A percentile compares a stretch with the other conserved stretches of the same genome.
phyloP scores from a whole-genome alignment of 2,888 invertebrate genomes.

The Drosophila ustulata region DNA sequence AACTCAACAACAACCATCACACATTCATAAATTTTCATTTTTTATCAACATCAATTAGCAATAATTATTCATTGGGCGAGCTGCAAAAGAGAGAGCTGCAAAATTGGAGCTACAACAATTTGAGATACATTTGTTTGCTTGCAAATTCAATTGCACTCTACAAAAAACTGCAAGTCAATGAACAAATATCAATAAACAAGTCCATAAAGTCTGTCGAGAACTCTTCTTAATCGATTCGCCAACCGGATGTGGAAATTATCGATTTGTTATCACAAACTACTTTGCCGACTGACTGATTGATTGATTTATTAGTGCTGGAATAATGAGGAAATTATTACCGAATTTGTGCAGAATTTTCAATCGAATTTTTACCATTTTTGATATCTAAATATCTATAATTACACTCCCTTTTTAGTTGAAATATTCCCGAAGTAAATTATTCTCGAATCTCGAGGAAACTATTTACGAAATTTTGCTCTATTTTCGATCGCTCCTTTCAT shows the following conservation, averaged over 20 bases:
- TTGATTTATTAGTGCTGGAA: background rate
- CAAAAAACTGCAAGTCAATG: background rate
- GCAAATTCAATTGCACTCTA: conserved; percentile 3
- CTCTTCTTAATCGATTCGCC: conserved; percentile 9
- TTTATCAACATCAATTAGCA: conserved; percentile 80
- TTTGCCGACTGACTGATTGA: background rate
- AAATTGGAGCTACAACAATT: conserved; percentile 24
- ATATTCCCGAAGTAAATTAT: too few relatives aligned
- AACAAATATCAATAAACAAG: background rate
- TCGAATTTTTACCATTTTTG: background rate
- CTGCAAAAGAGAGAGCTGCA: conserved; percentile 12
- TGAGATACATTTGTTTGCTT: conserved; percentile 31
- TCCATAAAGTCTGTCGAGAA: background rate
- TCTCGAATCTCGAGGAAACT: too few relatives aligned
- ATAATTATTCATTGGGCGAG: conserved; percentile 75
- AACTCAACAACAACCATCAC: conserved; percentile 53
- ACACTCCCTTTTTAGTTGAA: too few relatives aligned
- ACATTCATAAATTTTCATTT: conserved; percentile 74
- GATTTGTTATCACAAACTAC: background rate
- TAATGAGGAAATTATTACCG: background rate
- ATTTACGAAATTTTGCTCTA: too few relatives aligned
- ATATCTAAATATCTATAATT: too few relatives aligned
- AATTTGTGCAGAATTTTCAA: background rate
- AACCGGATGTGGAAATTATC: conserved; percentile 3
- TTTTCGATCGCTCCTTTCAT: too few relatives aligned